Conservation (phyloP, 2,888 invertebrate genomes). For the Meliscaeva auricollis region DNA sequence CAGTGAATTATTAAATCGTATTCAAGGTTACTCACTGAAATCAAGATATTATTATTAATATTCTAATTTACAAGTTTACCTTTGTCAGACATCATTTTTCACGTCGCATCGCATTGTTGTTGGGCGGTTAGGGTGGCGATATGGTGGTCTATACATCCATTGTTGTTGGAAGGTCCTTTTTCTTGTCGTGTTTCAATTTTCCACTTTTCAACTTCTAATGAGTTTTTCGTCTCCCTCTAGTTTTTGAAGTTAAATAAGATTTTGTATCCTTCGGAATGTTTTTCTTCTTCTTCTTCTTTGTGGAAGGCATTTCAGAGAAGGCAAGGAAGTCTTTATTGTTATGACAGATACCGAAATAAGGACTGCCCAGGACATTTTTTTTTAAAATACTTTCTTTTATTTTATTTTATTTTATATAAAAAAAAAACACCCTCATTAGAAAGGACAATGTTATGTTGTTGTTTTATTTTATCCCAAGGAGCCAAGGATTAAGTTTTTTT, state of each 20-base stretch:
- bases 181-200: constrained; percentile 59
- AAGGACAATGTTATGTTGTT: not conserved
- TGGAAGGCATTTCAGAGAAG: not conserved
- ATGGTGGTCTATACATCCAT: constrained; percentile 1
- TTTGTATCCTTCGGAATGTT: not conserved
- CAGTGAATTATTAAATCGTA: constrained; percentile 37
- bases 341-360: not conserved
- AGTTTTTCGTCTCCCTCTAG: constrained; percentile 40
- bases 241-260: not conserved
- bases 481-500: constrained; percentile 15
- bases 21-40: constrained; percentile 38
- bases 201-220: constrained; percentile 72
- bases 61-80: constrained; percentile 62
- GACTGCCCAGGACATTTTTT: constrained; percentile 42
- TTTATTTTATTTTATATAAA: constrained; percentile 13
- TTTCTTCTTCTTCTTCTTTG: not conserved
- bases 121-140: too few species aligned
- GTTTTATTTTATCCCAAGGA: constrained; percentile 6
- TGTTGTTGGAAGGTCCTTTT: constrained; percentile 32
- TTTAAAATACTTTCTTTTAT: not conserved
- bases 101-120: not conserved
- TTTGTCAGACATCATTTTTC: constrained; percentile 40
- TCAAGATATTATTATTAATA: constrained; percentile 49
- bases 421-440: constrained; percentile 19
- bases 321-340: not conserved